phyloP scores from a whole-genome alignment of 2,888 invertebrate species.

The Agonum fuliginosum region DNA sequence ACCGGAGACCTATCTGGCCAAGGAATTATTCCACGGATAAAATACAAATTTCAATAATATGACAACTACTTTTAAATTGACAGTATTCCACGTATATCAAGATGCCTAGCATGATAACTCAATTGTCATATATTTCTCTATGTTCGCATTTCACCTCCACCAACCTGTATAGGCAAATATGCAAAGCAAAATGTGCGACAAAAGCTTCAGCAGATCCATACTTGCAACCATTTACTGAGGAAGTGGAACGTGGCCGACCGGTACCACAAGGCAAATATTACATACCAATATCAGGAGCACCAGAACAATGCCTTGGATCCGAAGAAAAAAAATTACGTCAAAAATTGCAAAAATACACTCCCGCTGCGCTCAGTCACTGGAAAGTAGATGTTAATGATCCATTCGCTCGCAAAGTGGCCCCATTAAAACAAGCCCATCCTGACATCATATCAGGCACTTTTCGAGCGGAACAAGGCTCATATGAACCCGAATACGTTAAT shows the following conservation, averaged over 20 bases:
- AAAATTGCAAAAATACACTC: slow-evolving; percentile 18
- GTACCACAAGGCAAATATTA: background rate
- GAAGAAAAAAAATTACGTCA: background rate
- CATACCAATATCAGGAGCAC: background rate
- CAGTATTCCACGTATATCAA: no score
- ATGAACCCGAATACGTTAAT: background rate
- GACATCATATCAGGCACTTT: background rate
- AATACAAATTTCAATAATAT: no score
- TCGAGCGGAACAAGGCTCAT: background rate
- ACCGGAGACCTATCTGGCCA: no score
- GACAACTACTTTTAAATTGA: no score
- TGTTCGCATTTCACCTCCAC: no score
- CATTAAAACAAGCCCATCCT: background rate
- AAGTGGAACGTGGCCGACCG: slow-evolving; percentile 14
- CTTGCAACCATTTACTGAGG: background rate
- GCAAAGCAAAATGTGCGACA: background rate
- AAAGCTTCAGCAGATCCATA: background rate
- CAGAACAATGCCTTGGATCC: background rate
- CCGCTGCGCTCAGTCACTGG: background rate
- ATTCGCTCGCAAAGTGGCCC: background rate
- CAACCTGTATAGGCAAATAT: background rate
- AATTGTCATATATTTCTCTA: no score
- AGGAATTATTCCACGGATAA: no score
- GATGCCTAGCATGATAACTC: no score
- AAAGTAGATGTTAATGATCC: background rate